Conservation (phyloP, 2,797 vertebrate species). For the Petrocephalus sullivani region DNA sequence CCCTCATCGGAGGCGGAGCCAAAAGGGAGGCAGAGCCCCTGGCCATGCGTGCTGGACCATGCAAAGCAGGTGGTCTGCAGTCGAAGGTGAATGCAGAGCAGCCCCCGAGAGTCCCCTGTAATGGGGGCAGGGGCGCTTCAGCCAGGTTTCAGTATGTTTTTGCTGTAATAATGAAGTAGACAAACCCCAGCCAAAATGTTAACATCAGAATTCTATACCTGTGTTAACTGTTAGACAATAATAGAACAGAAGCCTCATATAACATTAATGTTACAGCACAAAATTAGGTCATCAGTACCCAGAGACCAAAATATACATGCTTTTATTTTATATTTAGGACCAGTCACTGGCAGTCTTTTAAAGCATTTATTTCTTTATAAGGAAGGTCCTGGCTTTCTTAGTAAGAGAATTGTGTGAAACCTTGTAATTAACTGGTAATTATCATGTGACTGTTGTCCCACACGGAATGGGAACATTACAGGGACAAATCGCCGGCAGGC, state of each 20-base stretch:
- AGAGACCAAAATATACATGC: not conserved
- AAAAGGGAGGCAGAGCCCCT: constrained; percentile 24
- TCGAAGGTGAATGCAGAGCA: not conserved
- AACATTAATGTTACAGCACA: not conserved
- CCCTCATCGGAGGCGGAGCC: constrained; percentile 21
- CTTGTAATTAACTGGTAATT: not conserved
- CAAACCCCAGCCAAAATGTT: not conserved
- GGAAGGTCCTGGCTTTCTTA: not conserved
- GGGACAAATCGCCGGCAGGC: not conserved
- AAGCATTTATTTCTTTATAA: not conserved
- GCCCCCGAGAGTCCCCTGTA: not conserved
- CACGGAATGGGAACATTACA: not conserved
- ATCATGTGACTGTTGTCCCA: not conserved
- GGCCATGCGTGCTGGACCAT: not conserved
- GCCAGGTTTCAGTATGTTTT: not conserved
- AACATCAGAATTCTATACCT: not conserved
- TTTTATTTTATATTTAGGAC: not conserved
- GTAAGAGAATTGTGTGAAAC: not conserved
- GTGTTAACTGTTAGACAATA: not conserved
- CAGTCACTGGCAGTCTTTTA: not conserved
- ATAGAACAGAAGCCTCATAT: not conserved
- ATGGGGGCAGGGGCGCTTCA: not conserved
- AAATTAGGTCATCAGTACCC: not conserved
- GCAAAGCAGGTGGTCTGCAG: not conserved
- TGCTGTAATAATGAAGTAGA: not conserved